Base-by-base conservation (phyloP, 2,113 vertebrate species). In the Esox niger region DNA sequence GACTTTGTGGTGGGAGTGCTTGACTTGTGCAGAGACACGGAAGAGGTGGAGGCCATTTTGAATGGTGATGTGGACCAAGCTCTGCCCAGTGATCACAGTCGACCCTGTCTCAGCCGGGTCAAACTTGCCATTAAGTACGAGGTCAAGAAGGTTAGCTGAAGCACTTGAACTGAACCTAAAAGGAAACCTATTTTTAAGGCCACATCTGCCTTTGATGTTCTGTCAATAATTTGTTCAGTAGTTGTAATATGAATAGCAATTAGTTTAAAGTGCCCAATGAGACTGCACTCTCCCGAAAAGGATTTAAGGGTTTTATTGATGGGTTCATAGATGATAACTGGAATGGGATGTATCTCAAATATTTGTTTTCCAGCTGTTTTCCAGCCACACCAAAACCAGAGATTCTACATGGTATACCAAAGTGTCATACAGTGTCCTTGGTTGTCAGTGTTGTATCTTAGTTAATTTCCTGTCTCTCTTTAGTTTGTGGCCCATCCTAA, bases 401-500 rank as follows among this genome's bases (percentile, higher is more conserved):
- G 47, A 52, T 52, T 52, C 47, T 21, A 23, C n/a, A 17, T 15
- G 13, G 38, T 21, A 52, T 52, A n/a, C 10, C n/a, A 52, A 52
- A 52, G 47, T 2, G 47, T 52, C n/a, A 52, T n/a, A 10, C 47
- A 21, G n/a, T 7, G 47, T 4, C n/a, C 21, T 4, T 23, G n/a
- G n/a, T 52, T 52, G 4, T 52, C 47, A 52, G 21, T 43, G 7
- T 52, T 52, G 47, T 52, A 23, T 61, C 30, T 21, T 35, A 15
- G 30, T 23, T 46, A 11, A 31, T 43, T 25, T 55, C 69, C 13
- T 62, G 54, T 86, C 26, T 73, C 32, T 68, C 75, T 73, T 31
- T 88, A 95, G 94, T 95, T 95, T 79, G 94, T 95, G 74, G 94
- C 94, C 76, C 94, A 95, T 83, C 94, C 94, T 64, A 95, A 95